Evolutionary conservation across 1,140 invertebrate species (phyloP).

Genomic region (Drosophila lini): DNA sequence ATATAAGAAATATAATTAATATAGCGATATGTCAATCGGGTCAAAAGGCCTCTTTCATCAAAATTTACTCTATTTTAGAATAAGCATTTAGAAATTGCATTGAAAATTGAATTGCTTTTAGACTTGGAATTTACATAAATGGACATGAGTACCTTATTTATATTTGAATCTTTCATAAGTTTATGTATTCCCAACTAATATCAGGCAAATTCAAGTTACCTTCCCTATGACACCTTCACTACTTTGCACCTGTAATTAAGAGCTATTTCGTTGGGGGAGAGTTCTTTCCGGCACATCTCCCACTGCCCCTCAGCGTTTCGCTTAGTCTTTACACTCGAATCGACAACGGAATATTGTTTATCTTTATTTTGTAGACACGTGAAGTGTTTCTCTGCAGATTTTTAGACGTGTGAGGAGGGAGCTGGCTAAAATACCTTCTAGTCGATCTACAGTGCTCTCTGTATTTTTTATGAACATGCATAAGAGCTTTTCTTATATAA

Average conservation of each 20-base stretch:
- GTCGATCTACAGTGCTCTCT: neutral
- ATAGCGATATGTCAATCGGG: neutral
- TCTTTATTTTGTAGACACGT: slow-evolving; percentile 37
- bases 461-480: neutral
- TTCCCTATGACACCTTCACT: neutral
- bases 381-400: slow-evolving; percentile 23
- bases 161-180: too few relatives aligned
- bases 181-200: too few relatives aligned
- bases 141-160: too few relatives aligned
- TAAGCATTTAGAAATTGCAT: too few relatives aligned
- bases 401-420: neutral
- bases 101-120: too few relatives aligned
- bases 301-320: too few relatives aligned
- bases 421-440: neutral
- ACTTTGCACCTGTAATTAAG: neutral
- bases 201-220: too few relatives aligned
- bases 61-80: too few relatives aligned
- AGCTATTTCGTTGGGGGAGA: neutral
- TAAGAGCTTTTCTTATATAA: neutral
- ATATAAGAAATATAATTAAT: neutral
- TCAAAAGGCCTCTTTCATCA: too few relatives aligned
- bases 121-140: too few relatives aligned
- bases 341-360: slow-evolving; percentile 21
- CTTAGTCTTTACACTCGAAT: neutral
- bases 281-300: neutral